phyloP scores from a whole-genome alignment of 1,140 invertebrate species.

The Zaprionus ornatus region DNA sequence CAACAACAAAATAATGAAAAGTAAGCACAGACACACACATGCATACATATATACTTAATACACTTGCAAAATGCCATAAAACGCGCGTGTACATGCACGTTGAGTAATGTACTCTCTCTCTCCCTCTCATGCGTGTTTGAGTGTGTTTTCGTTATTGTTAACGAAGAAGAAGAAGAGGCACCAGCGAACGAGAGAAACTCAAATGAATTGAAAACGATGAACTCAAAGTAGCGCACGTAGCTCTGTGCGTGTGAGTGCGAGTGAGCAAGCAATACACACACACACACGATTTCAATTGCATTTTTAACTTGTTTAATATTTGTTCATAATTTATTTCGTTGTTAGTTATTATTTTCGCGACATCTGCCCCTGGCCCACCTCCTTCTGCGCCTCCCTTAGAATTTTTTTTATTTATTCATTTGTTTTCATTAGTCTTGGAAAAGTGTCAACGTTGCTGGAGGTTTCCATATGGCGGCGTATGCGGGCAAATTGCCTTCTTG shows the following conservation, averaged over 20 bases:
- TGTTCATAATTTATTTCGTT: not conserved
- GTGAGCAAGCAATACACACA: conserved; percentile 21
- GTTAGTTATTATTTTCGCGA: not conserved
- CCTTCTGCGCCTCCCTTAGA: not conserved
- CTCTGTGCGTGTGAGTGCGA: conserved; percentile 14
- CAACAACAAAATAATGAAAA: conserved; percentile 35
- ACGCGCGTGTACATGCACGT: conserved; percentile 52
- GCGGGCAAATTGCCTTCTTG: conserved; percentile 22
- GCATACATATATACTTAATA: not conserved
- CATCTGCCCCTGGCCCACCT: not conserved
- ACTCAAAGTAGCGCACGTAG: conserved; percentile 76
- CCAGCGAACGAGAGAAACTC: conserved; percentile 60
- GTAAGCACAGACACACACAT: conserved; percentile 24
- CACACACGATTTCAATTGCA: conserved; percentile 64
- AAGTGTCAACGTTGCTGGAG: conserved; percentile 27
- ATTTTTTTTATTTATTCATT: conserved; percentile 5
- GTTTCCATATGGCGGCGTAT: conserved; percentile 43
- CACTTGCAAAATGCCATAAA: conserved; percentile 34
- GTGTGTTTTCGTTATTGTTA: conserved; percentile 51
- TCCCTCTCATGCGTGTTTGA: conserved; percentile 25
- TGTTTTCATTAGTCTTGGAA: conserved; percentile 9
- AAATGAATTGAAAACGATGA: conserved; percentile 81
- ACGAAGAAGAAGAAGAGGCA: conserved; percentile 20
- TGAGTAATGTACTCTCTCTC: conserved; percentile 5
- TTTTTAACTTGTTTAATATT: conserved; percentile 54